Evolutionary conservation across 1,140 invertebrate species (phyloP).

Genomic region (Drosophila parvula): DNA sequence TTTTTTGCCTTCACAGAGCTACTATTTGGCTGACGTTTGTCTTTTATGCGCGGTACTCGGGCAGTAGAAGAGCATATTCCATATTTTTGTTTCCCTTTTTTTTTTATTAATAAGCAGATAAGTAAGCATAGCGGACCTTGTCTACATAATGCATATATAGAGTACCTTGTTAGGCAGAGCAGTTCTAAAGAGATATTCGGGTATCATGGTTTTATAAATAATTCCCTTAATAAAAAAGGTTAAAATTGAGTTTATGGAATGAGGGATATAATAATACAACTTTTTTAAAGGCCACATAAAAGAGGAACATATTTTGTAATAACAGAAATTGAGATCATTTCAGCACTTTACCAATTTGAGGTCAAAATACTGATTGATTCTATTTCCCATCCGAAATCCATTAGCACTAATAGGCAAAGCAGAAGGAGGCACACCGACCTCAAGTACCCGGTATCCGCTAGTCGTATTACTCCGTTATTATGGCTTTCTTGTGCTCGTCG

Average conservation of each 20-base stretch:
- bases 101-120: slow-evolving; percentile 1
- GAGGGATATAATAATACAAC: not conserved
- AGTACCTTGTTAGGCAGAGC: slow-evolving; percentile 11
- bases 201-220: not conserved
- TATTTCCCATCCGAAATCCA: not conserved
- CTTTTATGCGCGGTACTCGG: slow-evolving; percentile 56
- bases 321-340: not conserved
- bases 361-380: not conserved
- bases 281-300: not conserved
- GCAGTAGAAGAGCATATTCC: slow-evolving; percentile 25
- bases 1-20: slow-evolving; percentile 56
- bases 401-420: slow-evolving; percentile 9
- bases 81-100: not conserved
- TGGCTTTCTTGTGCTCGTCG: slow-evolving; percentile 25
- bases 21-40: slow-evolving; percentile 65
- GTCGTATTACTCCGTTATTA: slow-evolving; percentile 37
- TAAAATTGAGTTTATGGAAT: not conserved
- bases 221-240: not conserved
- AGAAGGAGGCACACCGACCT: not conserved
- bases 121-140: slow-evolving; percentile 9
- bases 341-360: not conserved
- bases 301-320: not conserved
- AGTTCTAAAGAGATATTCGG: not conserved
- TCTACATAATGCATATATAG: slow-evolving; percentile 11
- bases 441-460: slow-evolving; percentile 42